Conservation (phyloP, 2,797 vertebrate genomes). For the Microtus californicus region DNA sequence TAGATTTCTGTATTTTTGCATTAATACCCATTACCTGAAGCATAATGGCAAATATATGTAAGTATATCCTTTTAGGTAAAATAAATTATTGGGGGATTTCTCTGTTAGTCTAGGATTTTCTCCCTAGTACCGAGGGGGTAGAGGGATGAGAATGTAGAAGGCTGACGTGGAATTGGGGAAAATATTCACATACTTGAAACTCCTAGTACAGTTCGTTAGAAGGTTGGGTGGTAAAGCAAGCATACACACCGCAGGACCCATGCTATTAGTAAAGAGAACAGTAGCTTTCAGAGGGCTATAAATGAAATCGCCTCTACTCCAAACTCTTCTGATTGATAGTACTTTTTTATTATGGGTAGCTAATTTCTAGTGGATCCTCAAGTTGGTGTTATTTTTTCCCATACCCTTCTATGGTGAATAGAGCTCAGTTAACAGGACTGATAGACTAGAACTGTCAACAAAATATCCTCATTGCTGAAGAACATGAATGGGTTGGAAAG, state of each 20-base stretch:
- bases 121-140: not conserved
- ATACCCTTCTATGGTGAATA: not conserved
- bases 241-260: not conserved
- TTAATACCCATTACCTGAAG: not conserved
- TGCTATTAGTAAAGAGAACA: not conserved
- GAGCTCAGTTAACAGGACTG: not conserved
- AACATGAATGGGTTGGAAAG: conserved; percentile 5
- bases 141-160: not conserved
- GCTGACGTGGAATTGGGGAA: not conserved
- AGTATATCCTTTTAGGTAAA: not conserved
- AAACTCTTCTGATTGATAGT: not conserved
- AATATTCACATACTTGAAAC: conserved; percentile 3
- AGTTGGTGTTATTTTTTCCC: not conserved
- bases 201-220: not conserved
- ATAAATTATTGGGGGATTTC: not conserved
- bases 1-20: not conserved
- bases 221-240: not conserved
- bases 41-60: not conserved
- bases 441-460: not conserved
- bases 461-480: not conserved
- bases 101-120: not conserved
- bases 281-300: not conserved
- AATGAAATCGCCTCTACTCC: not conserved
- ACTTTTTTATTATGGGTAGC: not conserved
- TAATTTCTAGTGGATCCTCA: conserved; percentile 19